Percentiles rank a stretch among this genome's conserved stretches.
These are phyloP conservation scores for Parthenolecanium corni DNA, from an alignment of 2,888 invertebrate species.

Conservation along the genomic window DNA sequence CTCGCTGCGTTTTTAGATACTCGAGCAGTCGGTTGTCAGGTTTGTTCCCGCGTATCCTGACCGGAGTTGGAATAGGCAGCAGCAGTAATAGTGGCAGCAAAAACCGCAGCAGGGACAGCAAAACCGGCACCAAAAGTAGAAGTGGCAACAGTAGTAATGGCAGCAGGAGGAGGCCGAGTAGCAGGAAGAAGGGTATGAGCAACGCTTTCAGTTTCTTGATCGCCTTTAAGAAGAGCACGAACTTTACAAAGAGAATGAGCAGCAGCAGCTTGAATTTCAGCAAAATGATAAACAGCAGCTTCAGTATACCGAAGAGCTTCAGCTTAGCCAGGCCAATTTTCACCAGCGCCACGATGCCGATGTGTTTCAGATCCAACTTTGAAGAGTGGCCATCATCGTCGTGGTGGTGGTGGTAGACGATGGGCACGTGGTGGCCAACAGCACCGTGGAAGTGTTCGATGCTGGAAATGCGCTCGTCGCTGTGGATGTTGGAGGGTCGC, in stretches of 20 bases:
- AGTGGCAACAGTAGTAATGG: conserved; percentile 8
- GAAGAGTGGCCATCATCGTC: conserved; percentile 3
- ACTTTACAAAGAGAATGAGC: conserved; percentile 32
- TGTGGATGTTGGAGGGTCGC: neutral
- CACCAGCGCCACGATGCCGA: conserved; percentile 32
- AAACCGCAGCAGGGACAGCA: neutral
- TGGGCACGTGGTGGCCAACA: conserved; percentile 8
- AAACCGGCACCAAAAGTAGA: neutral
- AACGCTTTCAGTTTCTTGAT: conserved; percentile 33
- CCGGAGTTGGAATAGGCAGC: neutral
- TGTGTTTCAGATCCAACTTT: conserved; percentile 31
- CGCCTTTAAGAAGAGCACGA: conserved; percentile 33
- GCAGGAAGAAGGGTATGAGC: conserved; percentile 31
- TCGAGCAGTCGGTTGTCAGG: neutral
- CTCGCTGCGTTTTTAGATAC: neutral
- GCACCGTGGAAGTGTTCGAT: conserved; percentile 9
- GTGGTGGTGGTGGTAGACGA: conserved; percentile 21
- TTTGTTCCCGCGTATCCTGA: neutral
- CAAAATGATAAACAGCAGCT: conserved; percentile 30
- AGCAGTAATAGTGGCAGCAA: conserved; percentile 12
- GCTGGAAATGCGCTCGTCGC: conserved; percentile 3
- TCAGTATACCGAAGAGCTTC: conserved; percentile 31
- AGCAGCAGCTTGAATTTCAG: conserved; percentile 32
- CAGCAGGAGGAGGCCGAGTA: conserved; percentile 11
- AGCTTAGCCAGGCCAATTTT: conserved; percentile 34